Base-by-base conservation (phyloP, 2,113 vertebrate species). In the Oxyura jamaicensis region DNA sequence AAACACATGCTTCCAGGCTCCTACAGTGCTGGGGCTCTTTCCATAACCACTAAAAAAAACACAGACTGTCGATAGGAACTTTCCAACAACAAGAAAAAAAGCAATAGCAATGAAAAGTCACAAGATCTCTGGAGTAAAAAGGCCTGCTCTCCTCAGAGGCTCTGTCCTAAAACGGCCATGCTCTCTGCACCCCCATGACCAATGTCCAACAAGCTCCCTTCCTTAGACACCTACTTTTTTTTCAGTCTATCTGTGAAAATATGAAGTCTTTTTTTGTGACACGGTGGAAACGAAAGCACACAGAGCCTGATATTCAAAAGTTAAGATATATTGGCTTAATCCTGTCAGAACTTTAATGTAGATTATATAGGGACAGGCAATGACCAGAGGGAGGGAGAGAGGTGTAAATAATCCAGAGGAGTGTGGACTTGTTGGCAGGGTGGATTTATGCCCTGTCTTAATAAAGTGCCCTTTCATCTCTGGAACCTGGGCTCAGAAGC, bases 391-490 rank as follows among this genome's bases (percentile, higher is more conserved):
- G 82, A 94, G 93, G 85, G 91, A 88, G 74, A 91, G 83, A 95
- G 86, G 82, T 96, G 85, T 97, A 96, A 97, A 93, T 91, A 94
- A 94, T 88, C 94, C 42, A 91, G 71, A 95, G 93, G 96, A 96
- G 88, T 84, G 96, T 23, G 91, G 95, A 96, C 95, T 95, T 96
- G 95, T 95, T 93, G 96, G 95, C 95, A 89, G 80, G 31, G 93
- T 74, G 65, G 93, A 96, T 96, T 97, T 97, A 96, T 95, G 88
- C 87, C 90, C 97, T 95, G 96, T 95, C 95, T 96, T 96, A 91
- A 97, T 97, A 96, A 97, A 97, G 94, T 90, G 55, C 93, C 90
- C 96, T 97, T 98, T 97, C 97, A 96, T 97, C 95, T 95, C 53
- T 82, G 95, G 75, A 86, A 94, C 95, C 83, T 79, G 88, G 92